Evolutionary conservation across 2,888 invertebrate genomes (phyloP).

Genomic region (Steinernema hermaphroditum): DNA sequence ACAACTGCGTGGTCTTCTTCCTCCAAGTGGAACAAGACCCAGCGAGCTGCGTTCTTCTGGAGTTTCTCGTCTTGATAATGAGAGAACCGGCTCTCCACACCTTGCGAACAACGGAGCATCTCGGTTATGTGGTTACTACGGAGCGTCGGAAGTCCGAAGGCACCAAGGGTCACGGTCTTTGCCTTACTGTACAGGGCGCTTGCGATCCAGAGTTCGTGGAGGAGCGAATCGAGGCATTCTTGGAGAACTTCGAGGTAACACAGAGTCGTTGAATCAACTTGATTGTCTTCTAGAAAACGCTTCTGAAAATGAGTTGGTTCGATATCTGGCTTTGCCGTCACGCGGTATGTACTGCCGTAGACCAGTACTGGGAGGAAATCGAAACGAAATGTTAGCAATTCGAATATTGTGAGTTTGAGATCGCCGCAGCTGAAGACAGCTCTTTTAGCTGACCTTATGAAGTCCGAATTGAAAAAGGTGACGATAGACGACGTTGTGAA

Average conservation of each 20-base stretch:
- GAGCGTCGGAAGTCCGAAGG: slow-evolving; percentile 82
- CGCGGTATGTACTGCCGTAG: too few species aligned
- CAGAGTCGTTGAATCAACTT: slow-evolving; percentile 41
- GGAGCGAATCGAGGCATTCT: slow-evolving; percentile 82
- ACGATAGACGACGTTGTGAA: slow-evolving; percentile 79
- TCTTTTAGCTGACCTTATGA: slow-evolving; percentile 77
- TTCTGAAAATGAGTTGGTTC: slow-evolving; percentile 71
- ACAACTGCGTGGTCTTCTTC: slow-evolving; percentile 83
- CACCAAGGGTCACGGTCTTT: slow-evolving; percentile 78
- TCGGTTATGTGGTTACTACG: slow-evolving; percentile 88
- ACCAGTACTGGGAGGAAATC: not conserved
- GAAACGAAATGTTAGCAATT: not conserved
- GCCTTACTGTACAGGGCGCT: slow-evolving; percentile 71
- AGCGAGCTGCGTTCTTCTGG: slow-evolving; percentile 77
- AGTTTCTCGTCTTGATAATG: slow-evolving; percentile 84
- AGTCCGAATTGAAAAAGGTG: slow-evolving; percentile 78
- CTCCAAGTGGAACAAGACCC: slow-evolving; percentile 75
- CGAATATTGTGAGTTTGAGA: not conserved
- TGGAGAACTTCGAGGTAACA: slow-evolving; percentile 79
- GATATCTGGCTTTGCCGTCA: not conserved
- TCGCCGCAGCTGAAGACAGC: slow-evolving; percentile 74
- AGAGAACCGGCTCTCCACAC: slow-evolving; percentile 88
- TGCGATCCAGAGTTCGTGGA: slow-evolving; percentile 82
- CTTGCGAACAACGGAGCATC: slow-evolving; percentile 78
- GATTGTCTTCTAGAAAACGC: not conserved